Evolutionary conservation across 2,113 vertebrate genomes (phyloP).

Genomic region (Austrofundulus limnaeus): DNA sequence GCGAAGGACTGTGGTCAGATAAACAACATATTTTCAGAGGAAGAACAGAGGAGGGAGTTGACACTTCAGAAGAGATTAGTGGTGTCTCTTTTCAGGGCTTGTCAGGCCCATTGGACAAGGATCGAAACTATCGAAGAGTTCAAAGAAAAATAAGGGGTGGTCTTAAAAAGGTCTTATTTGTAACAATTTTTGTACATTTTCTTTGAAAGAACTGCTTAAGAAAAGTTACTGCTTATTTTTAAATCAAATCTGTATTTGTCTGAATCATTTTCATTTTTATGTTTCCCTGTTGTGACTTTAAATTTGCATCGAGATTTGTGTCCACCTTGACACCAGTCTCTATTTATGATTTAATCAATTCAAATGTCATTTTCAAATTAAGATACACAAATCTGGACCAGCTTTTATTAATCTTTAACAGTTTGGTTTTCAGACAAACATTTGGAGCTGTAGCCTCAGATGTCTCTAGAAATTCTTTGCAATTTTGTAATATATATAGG

Average conservation of each 20-base stretch:
- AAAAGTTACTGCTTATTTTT: too few relatives aligned
- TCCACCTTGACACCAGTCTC: too few relatives aligned
- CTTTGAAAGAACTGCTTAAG: slow-evolving; percentile 6
- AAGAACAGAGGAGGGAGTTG: slow-evolving; percentile 65
- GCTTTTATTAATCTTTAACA: too few relatives aligned
- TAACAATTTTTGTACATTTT: slow-evolving; percentile 8
- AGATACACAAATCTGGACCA: too few relatives aligned
- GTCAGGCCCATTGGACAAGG: slow-evolving; percentile 59
- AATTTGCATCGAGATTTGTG: too few relatives aligned
- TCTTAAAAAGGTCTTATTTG: slow-evolving; percentile 29
- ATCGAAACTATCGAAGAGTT: slow-evolving; percentile 46
- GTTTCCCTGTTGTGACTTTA: too few relatives aligned
- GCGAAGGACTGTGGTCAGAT: slow-evolving; percentile 69
- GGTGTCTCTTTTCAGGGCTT: slow-evolving; percentile 59
- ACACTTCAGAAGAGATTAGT: slow-evolving; percentile 70
- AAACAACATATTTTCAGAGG: slow-evolving; percentile 68
- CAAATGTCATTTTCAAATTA: too few relatives aligned
- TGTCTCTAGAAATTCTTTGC: too few relatives aligned
- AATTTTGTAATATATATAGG: too few relatives aligned
- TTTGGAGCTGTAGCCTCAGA: too few relatives aligned
- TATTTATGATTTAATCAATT: too few relatives aligned
- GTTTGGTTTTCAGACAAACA: too few relatives aligned
- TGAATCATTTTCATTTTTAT: not conserved
- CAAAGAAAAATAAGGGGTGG: slow-evolving; percentile 26
- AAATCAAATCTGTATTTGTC: not conserved